phyloP scores from a whole-genome alignment of 2,888 invertebrate species.

The Dryomyza anilis region DNA sequence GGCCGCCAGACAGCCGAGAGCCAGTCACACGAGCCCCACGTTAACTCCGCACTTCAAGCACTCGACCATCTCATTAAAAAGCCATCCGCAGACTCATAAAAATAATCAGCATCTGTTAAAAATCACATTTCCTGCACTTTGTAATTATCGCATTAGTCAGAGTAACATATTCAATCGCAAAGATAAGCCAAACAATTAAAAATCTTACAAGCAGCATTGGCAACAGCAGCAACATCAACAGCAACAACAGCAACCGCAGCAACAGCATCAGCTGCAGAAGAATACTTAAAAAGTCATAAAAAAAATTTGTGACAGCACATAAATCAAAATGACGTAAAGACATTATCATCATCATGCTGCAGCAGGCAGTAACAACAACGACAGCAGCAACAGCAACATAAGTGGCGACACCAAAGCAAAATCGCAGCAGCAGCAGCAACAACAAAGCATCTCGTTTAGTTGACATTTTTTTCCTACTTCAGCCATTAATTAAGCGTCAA shows the following conservation, averaged over 20 bases:
- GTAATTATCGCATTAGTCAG: constrained; percentile 41
- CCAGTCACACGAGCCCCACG: no score
- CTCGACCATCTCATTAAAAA: constrained; percentile 14
- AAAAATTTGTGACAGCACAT: constrained; percentile 44
- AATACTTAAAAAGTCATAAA: constrained; percentile 38
- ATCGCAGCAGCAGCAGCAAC: neutral
- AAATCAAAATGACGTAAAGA: constrained; percentile 48
- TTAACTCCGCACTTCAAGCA: no score
- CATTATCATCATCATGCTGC: constrained; percentile 27
- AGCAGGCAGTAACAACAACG: neutral
- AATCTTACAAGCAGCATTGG: constrained; percentile 34
- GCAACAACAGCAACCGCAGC: constrained; percentile 22
- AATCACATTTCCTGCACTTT: constrained; percentile 41
- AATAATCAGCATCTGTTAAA: constrained; percentile 36
- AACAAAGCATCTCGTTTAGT: constrained; percentile 21
- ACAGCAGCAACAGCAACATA: neutral
- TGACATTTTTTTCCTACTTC: constrained; percentile 15
- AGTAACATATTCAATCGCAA: constrained; percentile 23
- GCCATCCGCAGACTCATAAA: constrained; percentile 20
- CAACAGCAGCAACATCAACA: constrained; percentile 27
- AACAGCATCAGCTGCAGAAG: constrained; percentile 17
- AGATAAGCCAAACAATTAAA: constrained; percentile 35
- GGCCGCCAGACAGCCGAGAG: neutral
- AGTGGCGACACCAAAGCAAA: neutral
- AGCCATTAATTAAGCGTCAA: constrained; percentile 24